Percentiles rank a stretch among this genome's conserved stretches.
These are phyloP conservation scores for Nebria brevicollis DNA, from an alignment of 2,888 invertebrate species.

Conservation along the genomic window DNA sequence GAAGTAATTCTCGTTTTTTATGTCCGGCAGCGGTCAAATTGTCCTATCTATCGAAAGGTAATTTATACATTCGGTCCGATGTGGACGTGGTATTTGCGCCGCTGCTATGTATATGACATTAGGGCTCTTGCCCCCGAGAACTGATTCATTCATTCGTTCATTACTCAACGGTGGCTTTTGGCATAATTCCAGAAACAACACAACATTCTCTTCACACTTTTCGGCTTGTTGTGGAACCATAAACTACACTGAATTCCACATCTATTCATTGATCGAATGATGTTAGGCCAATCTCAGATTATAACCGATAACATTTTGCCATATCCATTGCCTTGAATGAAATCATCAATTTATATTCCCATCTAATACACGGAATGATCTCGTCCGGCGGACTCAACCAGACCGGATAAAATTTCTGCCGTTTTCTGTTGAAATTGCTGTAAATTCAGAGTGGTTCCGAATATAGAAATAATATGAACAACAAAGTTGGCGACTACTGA, in stretches of 20 bases:
- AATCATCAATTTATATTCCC: no score
- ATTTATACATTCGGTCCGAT: neutral
- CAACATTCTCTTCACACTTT: conserved; percentile 1
- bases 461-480: neutral
- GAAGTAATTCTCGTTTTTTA: neutral
- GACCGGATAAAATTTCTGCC: no score
- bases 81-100: neutral
- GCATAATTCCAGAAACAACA: neutral
- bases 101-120: neutral
- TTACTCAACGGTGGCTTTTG: neutral
- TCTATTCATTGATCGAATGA: neutral
- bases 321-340: no score
- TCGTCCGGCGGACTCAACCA: no score
- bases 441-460: neutral
- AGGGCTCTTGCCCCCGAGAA: neutral
- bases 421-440: neutral
- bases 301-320: no score
- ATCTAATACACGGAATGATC: no score
- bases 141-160: neutral
- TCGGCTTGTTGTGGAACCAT: neutral
- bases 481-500: neutral
- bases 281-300: neutral
- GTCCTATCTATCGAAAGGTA: neutral
- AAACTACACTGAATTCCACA: neutral
- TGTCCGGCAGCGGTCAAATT: neutral